These are phyloP conservation scores for Alca torda DNA, from an alignment of 2,797 vertebrate genomes.

Conservation along the genomic window DNA sequence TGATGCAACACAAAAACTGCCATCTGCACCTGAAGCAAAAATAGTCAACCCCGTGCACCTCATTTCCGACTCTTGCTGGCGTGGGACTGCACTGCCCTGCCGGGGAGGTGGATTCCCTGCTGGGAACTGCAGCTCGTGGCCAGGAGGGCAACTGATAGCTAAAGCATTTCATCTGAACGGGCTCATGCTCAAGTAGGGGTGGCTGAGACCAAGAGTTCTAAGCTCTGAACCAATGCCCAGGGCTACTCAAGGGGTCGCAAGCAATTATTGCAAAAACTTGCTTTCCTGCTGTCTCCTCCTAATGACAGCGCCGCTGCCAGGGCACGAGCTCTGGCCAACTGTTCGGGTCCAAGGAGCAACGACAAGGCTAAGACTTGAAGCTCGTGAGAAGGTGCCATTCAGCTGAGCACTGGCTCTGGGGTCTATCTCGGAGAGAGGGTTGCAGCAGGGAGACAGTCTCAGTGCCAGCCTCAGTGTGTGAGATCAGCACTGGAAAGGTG, in stretches of 20 bases:
- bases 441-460: accelerated
- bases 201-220: background rate
- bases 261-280: background rate
- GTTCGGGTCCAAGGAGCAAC: background rate
- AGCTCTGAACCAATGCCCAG: background rate
- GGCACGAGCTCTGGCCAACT: background rate
- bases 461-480: accelerated
- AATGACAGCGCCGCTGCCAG: background rate
- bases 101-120: background rate
- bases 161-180: background rate
- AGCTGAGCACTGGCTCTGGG: background rate
- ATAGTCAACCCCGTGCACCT: background rate
- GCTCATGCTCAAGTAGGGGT: background rate
- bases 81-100: background rate
- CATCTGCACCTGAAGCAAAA: background rate
- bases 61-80: background rate
- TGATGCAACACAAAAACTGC: background rate
- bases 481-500: background rate
- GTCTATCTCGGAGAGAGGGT: background rate
- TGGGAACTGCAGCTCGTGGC: background rate
- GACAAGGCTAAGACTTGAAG: background rate
- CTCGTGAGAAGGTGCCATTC: background rate
- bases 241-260: background rate
- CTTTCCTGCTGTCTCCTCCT: background rate
- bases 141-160: background rate